A percentile compares a stretch with the other conserved stretches of the same genome.
These are phyloP conservation scores for Apteryx mantelli DNA, from an alignment of 2,113 vertebrate genomes.

Conservation along the genomic window DNA sequence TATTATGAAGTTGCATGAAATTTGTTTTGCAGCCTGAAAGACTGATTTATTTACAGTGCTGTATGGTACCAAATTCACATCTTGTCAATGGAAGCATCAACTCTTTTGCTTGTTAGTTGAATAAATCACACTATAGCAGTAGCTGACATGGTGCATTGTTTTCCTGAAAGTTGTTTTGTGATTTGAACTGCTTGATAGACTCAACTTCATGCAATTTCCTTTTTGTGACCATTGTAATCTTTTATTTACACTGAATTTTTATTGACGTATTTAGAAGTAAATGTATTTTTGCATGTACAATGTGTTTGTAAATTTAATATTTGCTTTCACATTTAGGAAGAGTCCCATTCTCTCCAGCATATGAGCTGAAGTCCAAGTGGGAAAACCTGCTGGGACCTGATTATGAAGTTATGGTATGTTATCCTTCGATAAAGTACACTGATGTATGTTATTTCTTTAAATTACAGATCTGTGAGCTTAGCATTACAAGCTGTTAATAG, in stretches of 20 bases:
- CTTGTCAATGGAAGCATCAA: constrained; percentile 50
- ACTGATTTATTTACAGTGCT: constrained; percentile 60
- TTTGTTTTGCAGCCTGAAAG: constrained; percentile 49
- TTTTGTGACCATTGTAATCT: constrained; percentile 52
- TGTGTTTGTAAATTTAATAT: constrained; percentile 38
- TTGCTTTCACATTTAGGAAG: constrained; percentile 68
- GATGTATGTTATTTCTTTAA: constrained; percentile 51
- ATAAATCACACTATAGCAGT: constrained; percentile 37
- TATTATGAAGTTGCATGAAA: constrained; percentile 45
- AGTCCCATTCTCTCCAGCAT: constrained; percentile 51
- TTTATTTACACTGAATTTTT: constrained; percentile 51
- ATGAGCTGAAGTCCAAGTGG: constrained; percentile 88
- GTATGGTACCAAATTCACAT: background rate
- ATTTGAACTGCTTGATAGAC: constrained; percentile 35
- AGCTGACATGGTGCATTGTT: constrained; percentile 44
- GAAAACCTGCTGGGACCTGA: constrained; percentile 88
- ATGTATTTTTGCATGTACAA: constrained; percentile 33
- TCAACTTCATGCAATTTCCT: constrained; percentile 43
- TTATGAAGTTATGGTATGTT: constrained; percentile 91
- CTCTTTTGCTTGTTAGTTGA: constrained; percentile 45
- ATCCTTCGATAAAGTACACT: constrained; percentile 31
- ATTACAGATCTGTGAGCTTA: constrained; percentile 23
- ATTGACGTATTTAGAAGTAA: constrained; percentile 45
- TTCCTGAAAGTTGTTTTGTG: constrained; percentile 43
- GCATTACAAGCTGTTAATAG: background rate